Evolutionary conservation across 1,140 invertebrate genomes (phyloP).

Genomic region (Anastrepha obliqua): DNA sequence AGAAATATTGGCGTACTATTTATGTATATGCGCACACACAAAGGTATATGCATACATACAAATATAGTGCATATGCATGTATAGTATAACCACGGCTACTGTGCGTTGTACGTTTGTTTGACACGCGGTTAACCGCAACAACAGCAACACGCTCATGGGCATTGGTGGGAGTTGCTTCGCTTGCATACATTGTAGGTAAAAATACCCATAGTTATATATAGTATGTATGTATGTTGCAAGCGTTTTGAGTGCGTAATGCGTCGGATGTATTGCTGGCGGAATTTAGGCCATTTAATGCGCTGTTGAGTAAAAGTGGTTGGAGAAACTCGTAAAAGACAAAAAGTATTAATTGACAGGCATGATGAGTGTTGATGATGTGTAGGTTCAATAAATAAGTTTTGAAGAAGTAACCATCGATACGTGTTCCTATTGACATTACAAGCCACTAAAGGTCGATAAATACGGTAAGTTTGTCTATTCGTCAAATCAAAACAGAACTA

Average conservation of each 20-base stretch:
- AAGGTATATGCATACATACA: neutral
- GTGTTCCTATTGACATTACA: no score
- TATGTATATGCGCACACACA: neutral
- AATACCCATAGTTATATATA: neutral
- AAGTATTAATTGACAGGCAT: neutral
- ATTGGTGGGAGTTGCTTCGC: constrained; percentile 7
- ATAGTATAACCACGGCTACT: constrained; percentile 35
- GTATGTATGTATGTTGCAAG: constrained; percentile 30
- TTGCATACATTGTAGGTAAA: neutral
- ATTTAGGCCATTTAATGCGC: constrained; percentile 30
- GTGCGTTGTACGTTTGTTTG: neutral
- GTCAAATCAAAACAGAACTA: no score
- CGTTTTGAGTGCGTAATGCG: constrained; percentile 29
- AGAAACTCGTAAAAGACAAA: constrained; percentile 25
- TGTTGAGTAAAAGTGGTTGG: constrained; percentile 19
- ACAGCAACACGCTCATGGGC: neutral
- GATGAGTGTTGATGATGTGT: neutral
- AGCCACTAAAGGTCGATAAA: no score
- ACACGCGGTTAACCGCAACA: constrained; percentile 40
- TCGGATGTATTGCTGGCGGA: neutral
- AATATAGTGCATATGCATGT: neutral
- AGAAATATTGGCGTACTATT: neutral
- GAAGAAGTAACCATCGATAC: neutral
- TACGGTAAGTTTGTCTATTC: no score
- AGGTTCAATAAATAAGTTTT: neutral